A percentile compares a stretch with the other conserved stretches of the same genome.
phyloP scores from a whole-genome alignment of 2,888 invertebrate species.

The Callyntrura guangdongensis region DNA sequence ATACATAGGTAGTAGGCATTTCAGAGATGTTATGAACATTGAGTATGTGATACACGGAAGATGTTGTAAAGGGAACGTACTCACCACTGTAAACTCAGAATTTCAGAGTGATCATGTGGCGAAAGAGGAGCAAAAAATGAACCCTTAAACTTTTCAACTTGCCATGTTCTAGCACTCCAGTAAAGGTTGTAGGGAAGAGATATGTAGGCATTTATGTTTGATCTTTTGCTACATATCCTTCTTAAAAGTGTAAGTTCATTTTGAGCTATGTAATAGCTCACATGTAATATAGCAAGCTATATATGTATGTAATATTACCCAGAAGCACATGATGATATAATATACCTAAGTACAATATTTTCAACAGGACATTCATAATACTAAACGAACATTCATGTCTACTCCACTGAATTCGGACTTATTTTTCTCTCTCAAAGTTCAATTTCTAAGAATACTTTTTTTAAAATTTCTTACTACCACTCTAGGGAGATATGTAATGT shows the following conservation, averaged over 20 bases:
- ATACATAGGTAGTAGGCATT: not conserved
- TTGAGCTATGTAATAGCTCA: not conserved
- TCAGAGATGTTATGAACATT: slow-evolving; percentile 15
- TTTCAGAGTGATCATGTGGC: slow-evolving; percentile 8
- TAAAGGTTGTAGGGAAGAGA: slow-evolving; percentile 7
- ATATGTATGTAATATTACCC: not conserved
- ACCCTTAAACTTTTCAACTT: slow-evolving; percentile 63
- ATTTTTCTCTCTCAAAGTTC: slow-evolving; percentile 1
- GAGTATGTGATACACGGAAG: not conserved
- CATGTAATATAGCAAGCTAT: not conserved
- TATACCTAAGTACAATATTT: not conserved
- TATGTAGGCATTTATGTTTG: slow-evolving; percentile 12
- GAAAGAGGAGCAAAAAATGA: slow-evolving; percentile 62
- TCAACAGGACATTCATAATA: not conserved
- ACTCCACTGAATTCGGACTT: not conserved
- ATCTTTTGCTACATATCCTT: slow-evolving; percentile 32
- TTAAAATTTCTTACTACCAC: slow-evolving; percentile 5
- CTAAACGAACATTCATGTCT: not conserved
- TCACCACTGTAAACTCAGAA: not conserved
- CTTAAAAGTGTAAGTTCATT: slow-evolving; percentile 28
- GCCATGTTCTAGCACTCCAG: slow-evolving; percentile 28
- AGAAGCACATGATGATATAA: not conserved
- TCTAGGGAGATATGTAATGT: not conserved
- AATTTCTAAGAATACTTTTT: slow-evolving; percentile 51
- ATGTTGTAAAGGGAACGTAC: slow-evolving; percentile 15